A percentile compares a stretch with the other conserved stretches of the same genome.
phyloP scores from a whole-genome alignment of 2,113 vertebrate species.

The Gymnarchus niloticus region DNA sequence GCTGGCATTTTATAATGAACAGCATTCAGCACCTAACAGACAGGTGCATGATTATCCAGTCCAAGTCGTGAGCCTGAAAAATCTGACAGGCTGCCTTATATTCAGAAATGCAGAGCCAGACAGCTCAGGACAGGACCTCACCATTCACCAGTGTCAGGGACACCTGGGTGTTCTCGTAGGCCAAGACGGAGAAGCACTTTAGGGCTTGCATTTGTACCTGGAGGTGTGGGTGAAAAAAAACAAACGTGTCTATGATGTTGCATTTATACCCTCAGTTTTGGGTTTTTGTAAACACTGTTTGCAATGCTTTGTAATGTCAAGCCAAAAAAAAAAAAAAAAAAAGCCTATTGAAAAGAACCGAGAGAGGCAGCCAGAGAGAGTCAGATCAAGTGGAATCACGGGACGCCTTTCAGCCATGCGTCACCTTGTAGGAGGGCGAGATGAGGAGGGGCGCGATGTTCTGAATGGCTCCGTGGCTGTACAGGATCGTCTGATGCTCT shows the following conservation, averaged over 20 bases:
- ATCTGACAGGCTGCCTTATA: neutral
- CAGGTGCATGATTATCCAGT: neutral
- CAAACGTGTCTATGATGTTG: neutral
- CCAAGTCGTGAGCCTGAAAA: neutral
- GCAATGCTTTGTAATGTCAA: neutral
- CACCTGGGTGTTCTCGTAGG: slow-evolving; percentile 95
- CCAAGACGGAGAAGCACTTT: slow-evolving; percentile 96
- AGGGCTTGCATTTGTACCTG: slow-evolving; percentile 97
- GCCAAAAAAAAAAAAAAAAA: neutral
- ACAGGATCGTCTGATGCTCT: slow-evolving; percentile 95
- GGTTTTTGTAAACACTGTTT: neutral
- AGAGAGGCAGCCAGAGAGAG: neutral
- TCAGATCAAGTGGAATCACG: neutral
- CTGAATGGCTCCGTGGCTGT: slow-evolving; percentile 92
- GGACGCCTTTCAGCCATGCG: neutral
- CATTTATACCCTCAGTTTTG: neutral
- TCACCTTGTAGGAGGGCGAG: slow-evolving; percentile 91
- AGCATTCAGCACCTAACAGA: neutral
- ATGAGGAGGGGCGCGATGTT: slow-evolving; percentile 89
- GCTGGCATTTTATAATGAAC: neutral
- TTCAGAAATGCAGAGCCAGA: neutral
- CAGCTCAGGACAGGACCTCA: slow-evolving; percentile 49
- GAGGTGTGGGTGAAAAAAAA: neutral
- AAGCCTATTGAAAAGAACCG: neutral
- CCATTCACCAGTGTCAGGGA: slow-evolving; percentile 94